Evolutionary conservation across 1,140 invertebrate species (phyloP), one percentile per base, ranked within the genome.

Genomic region (Lucilia cuprina): DNA sequence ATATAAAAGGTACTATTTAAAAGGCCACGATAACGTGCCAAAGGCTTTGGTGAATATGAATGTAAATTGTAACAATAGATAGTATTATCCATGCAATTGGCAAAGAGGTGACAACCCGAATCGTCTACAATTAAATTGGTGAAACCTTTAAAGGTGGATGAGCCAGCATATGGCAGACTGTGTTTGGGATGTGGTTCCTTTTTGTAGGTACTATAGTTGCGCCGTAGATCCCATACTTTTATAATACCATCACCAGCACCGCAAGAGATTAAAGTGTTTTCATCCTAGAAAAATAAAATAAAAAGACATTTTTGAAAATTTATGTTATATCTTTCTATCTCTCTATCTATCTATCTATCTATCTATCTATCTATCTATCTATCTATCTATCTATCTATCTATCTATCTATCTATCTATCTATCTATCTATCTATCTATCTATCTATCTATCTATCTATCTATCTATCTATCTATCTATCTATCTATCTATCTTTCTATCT

Each of bases 141-240:
- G 89, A 95, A 97, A 1, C 96, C 97, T 85, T 94, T 94, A 83
- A 92, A 92, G 1, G 93, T 94, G 65, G 93, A 94, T 49, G 93
- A 93, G 5, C 95, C 95, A 47, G 93, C 93, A 88, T 96, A 96
- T 1, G 94, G 93, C 84, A 98, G 93, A 2, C 92, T 93, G 87
- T 95, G 92, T 86, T 95, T 95, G 0, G 96, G 94, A 50, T 95
- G 86, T 0, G 96, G 95, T 49, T 95, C 94, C 74, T 93, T 93
- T 87, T 94, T 95, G 84, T 94, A 93, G 12, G 92, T 92, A 3
- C 93, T 94, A 87, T 97, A 97, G 86, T 94, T 96, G 88, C 96
- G 96, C 41, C 97, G 90, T 14, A 97, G 87, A 92, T 98, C 97
- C 97, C 97, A 98, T 2, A 96, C 93, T 91, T 97, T 97, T 10